A percentile compares a stretch with the other conserved stretches of the same genome.
Evolutionary conservation across 2,888 invertebrate genomes (phyloP).

Genomic region (Drosophila infuscata): DNA sequence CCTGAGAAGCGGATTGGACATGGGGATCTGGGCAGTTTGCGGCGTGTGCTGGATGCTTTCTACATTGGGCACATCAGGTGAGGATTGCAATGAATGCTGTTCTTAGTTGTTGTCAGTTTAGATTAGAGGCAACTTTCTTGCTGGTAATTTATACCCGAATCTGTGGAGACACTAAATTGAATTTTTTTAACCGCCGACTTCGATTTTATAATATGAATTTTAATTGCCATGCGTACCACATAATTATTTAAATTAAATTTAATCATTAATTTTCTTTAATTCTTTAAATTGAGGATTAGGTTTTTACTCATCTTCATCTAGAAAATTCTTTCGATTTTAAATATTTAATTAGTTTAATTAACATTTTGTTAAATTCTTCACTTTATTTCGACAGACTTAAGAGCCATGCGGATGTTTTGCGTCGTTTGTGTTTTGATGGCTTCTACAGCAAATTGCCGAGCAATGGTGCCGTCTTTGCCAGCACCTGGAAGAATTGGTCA

Average conservation of each 20-base stretch:
- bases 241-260: too few relatives aligned
- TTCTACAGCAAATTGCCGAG: conserved; percentile 89
- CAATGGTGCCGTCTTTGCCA: conserved; percentile 88
- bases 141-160: background rate
- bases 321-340: too few relatives aligned
- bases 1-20: background rate
- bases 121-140: background rate
- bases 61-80: conserved; percentile 86
- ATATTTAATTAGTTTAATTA: too few relatives aligned
- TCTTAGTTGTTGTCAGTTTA: background rate
- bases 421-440: conserved; percentile 87
- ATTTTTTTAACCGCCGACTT: too few relatives aligned
- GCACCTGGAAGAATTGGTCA: conserved; percentile 88
- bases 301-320: too few relatives aligned
- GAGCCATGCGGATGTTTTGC: conserved; percentile 86
- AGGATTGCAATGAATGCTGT: background rate
- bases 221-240: too few relatives aligned
- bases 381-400: conserved; percentile 74
- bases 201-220: too few relatives aligned
- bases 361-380: too few relatives aligned
- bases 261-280: too few relatives aligned
- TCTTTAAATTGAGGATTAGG: too few relatives aligned
- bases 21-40: conserved; percentile 83
- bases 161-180: background rate
- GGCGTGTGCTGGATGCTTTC: conserved; percentile 86